Percentiles rank a stretch among this genome's conserved stretches.
phyloP scores from a whole-genome alignment of 2,797 vertebrate species.

The Karalla daura region DNA sequence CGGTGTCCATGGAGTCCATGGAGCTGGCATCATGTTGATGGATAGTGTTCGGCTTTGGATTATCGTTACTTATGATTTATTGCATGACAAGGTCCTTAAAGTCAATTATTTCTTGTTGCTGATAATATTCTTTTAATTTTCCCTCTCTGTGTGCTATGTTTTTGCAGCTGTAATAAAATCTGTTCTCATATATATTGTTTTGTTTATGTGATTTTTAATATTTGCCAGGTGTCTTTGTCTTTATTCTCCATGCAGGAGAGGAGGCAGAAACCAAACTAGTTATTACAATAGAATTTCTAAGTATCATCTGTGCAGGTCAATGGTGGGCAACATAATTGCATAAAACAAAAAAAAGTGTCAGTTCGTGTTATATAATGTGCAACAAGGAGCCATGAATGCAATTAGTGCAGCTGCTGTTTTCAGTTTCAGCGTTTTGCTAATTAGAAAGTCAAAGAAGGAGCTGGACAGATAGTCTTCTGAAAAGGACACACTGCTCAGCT shows the following conservation, averaged over 20 bases:
- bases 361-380: constrained; percentile 14
- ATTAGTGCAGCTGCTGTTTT: constrained; percentile 41
- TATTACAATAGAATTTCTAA: not conserved
- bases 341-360: not conserved
- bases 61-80: no score
- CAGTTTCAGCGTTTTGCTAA: constrained; percentile 23
- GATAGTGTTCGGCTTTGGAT: no score
- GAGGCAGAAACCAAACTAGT: not conserved
- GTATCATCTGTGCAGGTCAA: not conserved
- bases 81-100: no score
- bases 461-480: constrained; percentile 11
- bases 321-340: constrained; percentile 22
- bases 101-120: no score
- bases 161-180: not conserved
- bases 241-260: not conserved
- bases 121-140: not conserved
- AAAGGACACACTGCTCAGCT: constrained; percentile 2
- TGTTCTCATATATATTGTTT: not conserved
- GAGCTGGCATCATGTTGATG: no score
- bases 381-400: constrained; percentile 11
- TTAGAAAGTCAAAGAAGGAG: constrained; percentile 43
- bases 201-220: constrained; percentile 1
- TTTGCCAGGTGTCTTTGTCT: not conserved
- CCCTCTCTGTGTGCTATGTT: not conserved
- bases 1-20: no score